Conservation (phyloP, 2,113 vertebrate genomes). For the Dendrocopos noguchii region DNA sequence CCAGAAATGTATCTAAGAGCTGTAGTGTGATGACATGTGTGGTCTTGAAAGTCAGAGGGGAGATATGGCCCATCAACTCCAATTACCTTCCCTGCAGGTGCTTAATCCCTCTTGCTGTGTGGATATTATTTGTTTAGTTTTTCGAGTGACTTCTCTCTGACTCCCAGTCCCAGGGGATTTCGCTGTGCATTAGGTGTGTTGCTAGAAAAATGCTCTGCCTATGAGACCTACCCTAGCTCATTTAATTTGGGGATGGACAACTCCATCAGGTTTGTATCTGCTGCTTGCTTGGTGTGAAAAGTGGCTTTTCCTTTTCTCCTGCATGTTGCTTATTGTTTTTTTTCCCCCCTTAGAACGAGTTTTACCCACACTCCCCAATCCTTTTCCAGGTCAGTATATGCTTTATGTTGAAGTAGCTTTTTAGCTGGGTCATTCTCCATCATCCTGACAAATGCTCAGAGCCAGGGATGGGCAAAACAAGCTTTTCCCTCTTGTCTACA, state of each 20-base stretch:
- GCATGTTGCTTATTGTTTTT: slow-evolving; percentile 80
- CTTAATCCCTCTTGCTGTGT: slow-evolving; percentile 43
- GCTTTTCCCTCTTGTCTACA: background rate
- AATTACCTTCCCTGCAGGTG: slow-evolving; percentile 38
- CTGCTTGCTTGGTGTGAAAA: slow-evolving; percentile 66
- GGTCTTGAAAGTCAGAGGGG: slow-evolving; percentile 32
- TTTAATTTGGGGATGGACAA: slow-evolving; percentile 36
- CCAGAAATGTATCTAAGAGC: background rate
- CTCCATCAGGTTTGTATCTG: slow-evolving; percentile 68
- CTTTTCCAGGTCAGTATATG: slow-evolving; percentile 87
- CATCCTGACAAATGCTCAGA: slow-evolving; percentile 52
- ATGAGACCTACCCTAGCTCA: slow-evolving; percentile 16
- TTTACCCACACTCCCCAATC: slow-evolving; percentile 84
- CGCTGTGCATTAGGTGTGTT: background rate
- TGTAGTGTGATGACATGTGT: background rate
- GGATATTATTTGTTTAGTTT: slow-evolving; percentile 52
- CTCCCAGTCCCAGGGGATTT: background rate
- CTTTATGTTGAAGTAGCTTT: slow-evolving; percentile 74
- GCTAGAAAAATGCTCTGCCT: slow-evolving; percentile 16
- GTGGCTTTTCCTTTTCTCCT: slow-evolving; percentile 61
- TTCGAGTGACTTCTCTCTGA: slow-evolving; percentile 23
- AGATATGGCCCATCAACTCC: slow-evolving; percentile 22
- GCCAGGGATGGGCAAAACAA: background rate
- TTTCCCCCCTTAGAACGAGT: slow-evolving; percentile 83
- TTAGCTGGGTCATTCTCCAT: slow-evolving; percentile 83